A percentile compares a stretch with the other conserved stretches of the same genome.
phyloP scores from a whole-genome alignment of 35 echinoderm and acorn worm species.

The Apostichopus californicus region DNA sequence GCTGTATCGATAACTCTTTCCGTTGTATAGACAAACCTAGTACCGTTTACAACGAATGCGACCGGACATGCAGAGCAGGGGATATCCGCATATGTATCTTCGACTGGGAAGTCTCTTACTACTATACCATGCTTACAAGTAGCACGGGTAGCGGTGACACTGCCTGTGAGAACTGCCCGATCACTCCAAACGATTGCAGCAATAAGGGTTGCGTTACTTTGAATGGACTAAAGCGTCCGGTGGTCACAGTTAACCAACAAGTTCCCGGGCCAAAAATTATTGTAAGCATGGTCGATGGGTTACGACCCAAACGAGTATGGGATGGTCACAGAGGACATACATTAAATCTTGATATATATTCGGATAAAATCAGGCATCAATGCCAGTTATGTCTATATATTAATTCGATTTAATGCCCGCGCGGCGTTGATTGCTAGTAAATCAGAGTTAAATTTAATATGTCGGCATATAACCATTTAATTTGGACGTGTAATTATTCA shows the following conservation, averaged over 20 bases:
- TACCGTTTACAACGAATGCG: background rate
- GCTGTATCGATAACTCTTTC: too few relatives aligned
- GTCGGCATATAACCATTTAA: too few relatives aligned
- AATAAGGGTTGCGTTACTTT: constrained; percentile 31
- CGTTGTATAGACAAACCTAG: too few relatives aligned
- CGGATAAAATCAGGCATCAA: too few relatives aligned
- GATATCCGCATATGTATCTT: constrained; percentile 12
- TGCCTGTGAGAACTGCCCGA: constrained; percentile 47
- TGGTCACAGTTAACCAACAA: constrained; percentile 15
- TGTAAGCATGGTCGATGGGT: background rate
- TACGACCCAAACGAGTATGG: too few relatives aligned
- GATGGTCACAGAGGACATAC: too few relatives aligned
- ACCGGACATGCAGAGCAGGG: background rate
- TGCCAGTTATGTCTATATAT: too few relatives aligned
- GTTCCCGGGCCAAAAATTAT: constrained; percentile 18
- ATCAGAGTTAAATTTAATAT: too few relatives aligned
- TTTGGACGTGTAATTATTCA: too few relatives aligned
- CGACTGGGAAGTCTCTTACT: constrained; percentile 1
- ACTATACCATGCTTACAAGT: background rate
- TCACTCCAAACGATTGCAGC: constrained; percentile 33
- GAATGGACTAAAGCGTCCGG: constrained; percentile 44
- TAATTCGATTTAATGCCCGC: too few relatives aligned
- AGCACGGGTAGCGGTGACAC: background rate
- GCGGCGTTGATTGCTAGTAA: too few relatives aligned
- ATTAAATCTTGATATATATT: too few relatives aligned